Evolutionary conservation across 1,140 invertebrate genomes (phyloP).

Genomic region (Drosophila ogumai): DNA sequence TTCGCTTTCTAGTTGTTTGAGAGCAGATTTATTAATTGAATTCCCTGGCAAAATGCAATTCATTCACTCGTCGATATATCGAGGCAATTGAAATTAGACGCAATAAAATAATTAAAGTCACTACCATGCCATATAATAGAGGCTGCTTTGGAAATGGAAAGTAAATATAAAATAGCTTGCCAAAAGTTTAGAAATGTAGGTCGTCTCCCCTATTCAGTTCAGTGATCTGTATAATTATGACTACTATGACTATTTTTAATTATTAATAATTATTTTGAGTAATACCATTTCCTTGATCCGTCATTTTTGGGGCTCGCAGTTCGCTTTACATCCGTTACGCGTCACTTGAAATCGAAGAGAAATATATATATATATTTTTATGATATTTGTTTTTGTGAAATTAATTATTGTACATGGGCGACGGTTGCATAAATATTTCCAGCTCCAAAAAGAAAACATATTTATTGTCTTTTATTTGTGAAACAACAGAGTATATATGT

Average conservation of each 20-base stretch:
- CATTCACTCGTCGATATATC: background rate
- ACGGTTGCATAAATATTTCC: slow-evolving; percentile 16
- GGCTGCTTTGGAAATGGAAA: slow-evolving; percentile 2
- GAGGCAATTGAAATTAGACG: slow-evolving; percentile 10
- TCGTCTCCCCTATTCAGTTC: background rate
- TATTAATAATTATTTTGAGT: background rate
- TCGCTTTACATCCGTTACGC: slow-evolving; percentile 63
- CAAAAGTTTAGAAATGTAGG: background rate
- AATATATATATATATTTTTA: slow-evolving; percentile 41
- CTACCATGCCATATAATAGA: background rate
- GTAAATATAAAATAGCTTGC: background rate
- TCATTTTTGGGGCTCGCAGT: slow-evolving; percentile 38
- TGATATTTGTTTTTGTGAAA: slow-evolving; percentile 28
- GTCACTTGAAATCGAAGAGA: slow-evolving; percentile 70
- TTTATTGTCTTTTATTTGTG: slow-evolving; percentile 12
- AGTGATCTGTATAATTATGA: slow-evolving; percentile 14
- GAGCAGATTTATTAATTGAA: background rate
- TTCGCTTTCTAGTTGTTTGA: background rate
- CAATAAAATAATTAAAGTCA: slow-evolving; percentile 3
- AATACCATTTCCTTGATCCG: slow-evolving; percentile 71
- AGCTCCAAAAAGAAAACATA: slow-evolving; percentile 2
- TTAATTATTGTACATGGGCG: slow-evolving; percentile 4
- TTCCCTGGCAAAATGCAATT: background rate
- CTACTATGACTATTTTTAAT: slow-evolving; percentile 5
- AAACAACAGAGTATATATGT: background rate